Evolutionary conservation across 2,888 invertebrate genomes (phyloP).

Genomic region (Drosophila nigritarsus): DNA sequence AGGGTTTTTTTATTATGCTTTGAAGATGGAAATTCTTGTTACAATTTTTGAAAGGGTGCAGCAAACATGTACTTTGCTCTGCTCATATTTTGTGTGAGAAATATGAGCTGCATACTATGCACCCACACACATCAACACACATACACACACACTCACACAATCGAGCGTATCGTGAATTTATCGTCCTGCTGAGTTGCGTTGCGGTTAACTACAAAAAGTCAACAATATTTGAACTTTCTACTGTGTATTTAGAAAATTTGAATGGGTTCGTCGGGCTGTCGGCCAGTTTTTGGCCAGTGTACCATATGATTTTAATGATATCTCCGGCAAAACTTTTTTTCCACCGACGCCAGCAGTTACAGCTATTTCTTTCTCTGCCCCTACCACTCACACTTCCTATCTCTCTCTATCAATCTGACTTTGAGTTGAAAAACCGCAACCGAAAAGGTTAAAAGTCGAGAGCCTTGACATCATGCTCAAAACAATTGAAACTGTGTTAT

Average conservation of each 20-base stretch:
- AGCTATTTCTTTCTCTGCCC: background rate
- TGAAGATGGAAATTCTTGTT: background rate
- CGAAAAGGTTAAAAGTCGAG: conserved; percentile 42
- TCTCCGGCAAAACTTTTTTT: conserved; percentile 18
- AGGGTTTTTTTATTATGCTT: background rate
- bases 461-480: conserved; percentile 34
- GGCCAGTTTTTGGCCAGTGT: conserved; percentile 60
- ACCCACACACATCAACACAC: conserved; percentile 1
- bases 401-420: no score
- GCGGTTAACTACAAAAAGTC: conserved; percentile 6
- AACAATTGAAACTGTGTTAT: conserved; percentile 60
- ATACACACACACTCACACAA: conserved; percentile 4
- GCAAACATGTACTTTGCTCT: no score
- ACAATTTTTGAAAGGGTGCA: conserved; percentile 17
- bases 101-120: conserved; percentile 37
- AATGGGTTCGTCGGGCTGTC: conserved; percentile 16
- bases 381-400: no score
- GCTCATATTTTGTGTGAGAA: background rate
- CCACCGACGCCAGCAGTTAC: background rate
- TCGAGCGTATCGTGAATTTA: conserved; percentile 3
- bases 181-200: conserved; percentile 6
- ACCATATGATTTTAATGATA: conserved; percentile 77
- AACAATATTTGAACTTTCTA: conserved; percentile 36
- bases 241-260: conserved; percentile 6
- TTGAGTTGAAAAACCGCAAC: conserved; percentile 17